Evolutionary conservation across 2,113 vertebrate species (phyloP), one percentile per base, ranked within the genome.

Genomic region (Hymenochirus boettgeri): DNA sequence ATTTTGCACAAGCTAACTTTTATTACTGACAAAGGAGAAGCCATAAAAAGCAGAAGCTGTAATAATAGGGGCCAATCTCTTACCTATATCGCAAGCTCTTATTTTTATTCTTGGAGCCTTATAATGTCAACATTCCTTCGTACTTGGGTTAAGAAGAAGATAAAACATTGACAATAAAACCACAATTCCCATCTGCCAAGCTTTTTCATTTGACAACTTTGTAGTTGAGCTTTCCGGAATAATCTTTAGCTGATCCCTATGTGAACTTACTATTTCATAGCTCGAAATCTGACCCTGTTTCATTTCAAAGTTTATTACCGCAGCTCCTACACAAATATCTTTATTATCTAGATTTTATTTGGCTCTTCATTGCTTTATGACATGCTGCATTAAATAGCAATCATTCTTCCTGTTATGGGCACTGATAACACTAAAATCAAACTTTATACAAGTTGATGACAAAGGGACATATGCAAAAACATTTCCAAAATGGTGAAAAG

Each of bases 51-150:
- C 15, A n/a, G n/a, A n/a, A n/a, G n/a, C n/a, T 25, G 53, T 48
- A 57, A 65, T 54, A 65, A 37, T 65, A 57, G 57, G 56, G 53
- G 39, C 53, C 42, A 57, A 57, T 42, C 53, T 45, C 54, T 65
- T 24, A 57, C 31, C 42, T 57, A 19, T 21, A 47, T 65, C 52
- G 8, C 62, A 48, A 48, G 53, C 42, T 48, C 42, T 24, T 57
- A 54, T 26, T 47, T 19, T 31, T 31, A 39, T 65, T 54, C 42
- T 54, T 15, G 27, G 62, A 33, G 62, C 37, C 53, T 48, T 65
- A 21, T 65, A 57, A 65, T 65, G 53, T 65, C 62, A 57, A 57
- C 62, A 65, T 65, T 65, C 62, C 62, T 47, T 65, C 54, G 23
- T 25, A 48, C 62, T 57, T 35, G 47, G 62, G 62, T 57, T 31